phyloP scores from a whole-genome alignment of 2,113 vertebrate genomes.

The Acrocephalus kingi region DNA sequence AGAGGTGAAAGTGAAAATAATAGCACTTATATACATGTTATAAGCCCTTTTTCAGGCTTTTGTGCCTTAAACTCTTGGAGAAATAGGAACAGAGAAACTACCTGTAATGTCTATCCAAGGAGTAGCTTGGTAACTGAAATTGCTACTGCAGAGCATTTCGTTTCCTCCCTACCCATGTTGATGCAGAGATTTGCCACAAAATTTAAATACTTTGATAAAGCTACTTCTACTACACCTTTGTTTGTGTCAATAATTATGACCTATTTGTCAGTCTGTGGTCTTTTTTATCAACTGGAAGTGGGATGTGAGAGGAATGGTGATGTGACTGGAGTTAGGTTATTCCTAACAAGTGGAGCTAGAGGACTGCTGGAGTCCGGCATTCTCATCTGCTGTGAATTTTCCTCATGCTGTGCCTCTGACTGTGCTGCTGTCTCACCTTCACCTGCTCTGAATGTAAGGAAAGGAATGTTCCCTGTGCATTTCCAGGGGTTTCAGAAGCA shows the following conservation, averaged over 20 bases:
- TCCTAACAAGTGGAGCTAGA: background rate
- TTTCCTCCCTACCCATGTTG: slow-evolving; percentile 28
- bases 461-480: background rate
- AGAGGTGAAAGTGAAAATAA: slow-evolving; percentile 4
- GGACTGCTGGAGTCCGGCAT: fast-evolving
- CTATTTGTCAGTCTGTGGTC: background rate
- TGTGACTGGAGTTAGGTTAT: fast-evolving
- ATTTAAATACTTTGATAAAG: slow-evolving; percentile 47
- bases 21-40: slow-evolving; percentile 32
- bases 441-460: background rate
- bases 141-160: background rate
- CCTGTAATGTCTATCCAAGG: slow-evolving; percentile 37
- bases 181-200: slow-evolving; percentile 28
- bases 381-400: background rate
- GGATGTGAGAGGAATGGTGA: background rate
- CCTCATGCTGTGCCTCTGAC: background rate
- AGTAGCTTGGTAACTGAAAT: slow-evolving; percentile 29
- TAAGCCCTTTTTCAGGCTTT: slow-evolving; percentile 60
- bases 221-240: slow-evolving; percentile 24
- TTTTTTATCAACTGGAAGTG: background rate
- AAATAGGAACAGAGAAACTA: slow-evolving; percentile 42
- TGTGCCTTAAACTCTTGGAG: slow-evolving; percentile 56
- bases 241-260: slow-evolving; percentile 27
- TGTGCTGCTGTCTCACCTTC: background rate
- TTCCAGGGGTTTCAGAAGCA: background rate